Conservation (phyloP, 2,113 vertebrate genomes). For the Paramormyrops kingsleyae region DNA sequence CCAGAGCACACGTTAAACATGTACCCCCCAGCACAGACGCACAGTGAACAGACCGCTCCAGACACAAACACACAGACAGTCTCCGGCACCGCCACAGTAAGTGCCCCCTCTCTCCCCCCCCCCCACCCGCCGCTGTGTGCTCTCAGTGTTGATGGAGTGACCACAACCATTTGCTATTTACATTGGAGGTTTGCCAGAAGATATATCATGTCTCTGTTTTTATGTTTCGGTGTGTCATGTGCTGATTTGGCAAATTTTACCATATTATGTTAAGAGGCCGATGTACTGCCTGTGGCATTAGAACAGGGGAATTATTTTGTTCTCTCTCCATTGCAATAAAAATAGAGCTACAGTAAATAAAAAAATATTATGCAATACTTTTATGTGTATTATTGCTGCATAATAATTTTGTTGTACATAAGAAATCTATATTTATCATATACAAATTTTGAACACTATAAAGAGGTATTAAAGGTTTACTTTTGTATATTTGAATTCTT, state of each 20-base stretch:
- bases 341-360: background rate
- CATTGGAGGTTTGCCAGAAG: background rate
- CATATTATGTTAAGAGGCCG: background rate
- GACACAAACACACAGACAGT: conserved; percentile 81
- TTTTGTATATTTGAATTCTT: background rate
- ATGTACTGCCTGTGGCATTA: background rate
- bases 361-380: background rate
- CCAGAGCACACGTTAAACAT: conserved; percentile 87
- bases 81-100: conserved; percentile 94
- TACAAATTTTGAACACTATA: background rate
- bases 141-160: background rate
- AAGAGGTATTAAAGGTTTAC: background rate
- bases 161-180: background rate
- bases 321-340: background rate
- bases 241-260: background rate
- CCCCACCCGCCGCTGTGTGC: background rate
- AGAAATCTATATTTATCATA: background rate
- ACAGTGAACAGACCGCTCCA: conserved; percentile 75
- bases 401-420: background rate
- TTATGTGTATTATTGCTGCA: background rate
- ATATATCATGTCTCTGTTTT: background rate
- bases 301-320: background rate
- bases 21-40: conserved; percentile 83
- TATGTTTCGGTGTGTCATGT: background rate
- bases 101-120: conserved; percentile 31